Evolutionary conservation across 2,888 invertebrate species (phyloP).

Genomic region (Drosophila neutralis): DNA sequence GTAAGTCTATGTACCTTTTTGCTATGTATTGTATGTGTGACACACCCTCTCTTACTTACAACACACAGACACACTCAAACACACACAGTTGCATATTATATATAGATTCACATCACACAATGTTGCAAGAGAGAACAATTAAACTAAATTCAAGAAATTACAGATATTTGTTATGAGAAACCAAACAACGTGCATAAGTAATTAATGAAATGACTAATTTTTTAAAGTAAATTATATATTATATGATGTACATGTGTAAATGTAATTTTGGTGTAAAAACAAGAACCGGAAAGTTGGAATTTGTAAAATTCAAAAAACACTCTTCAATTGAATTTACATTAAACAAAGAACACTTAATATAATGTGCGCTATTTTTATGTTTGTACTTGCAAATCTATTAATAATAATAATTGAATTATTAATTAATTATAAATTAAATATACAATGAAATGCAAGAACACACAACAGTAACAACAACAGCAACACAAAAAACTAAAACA

Average conservation of each 20-base stretch:
- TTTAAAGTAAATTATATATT: conserved; percentile 27
- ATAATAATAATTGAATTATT: conserved; percentile 69
- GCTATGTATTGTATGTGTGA: conserved; percentile 64
- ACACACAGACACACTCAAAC: conserved; percentile 9
- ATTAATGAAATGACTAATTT: conserved; percentile 27
- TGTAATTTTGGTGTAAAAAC: conserved; percentile 55
- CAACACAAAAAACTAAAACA: conserved; percentile 38
- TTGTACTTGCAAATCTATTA: conserved; percentile 63
- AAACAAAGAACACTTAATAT: conserved; percentile 24
- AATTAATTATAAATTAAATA: conserved; percentile 70
- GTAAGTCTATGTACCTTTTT: conserved; percentile 70
- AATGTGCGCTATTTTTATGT: conserved; percentile 71
- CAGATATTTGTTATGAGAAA: conserved; percentile 37
- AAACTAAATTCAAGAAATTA: conserved; percentile 26
- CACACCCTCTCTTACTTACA: conserved; percentile 20
- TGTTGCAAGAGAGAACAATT: conserved; percentile 21
- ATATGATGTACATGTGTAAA: conserved; percentile 66
- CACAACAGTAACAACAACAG: conserved; percentile 50
- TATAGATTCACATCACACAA: conserved; percentile 26
- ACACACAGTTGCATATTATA: conserved; percentile 34
- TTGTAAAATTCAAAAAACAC: conserved; percentile 45
- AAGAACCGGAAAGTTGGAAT: conserved; percentile 33
- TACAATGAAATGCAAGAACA: conserved; percentile 65
- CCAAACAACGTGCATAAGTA: conserved; percentile 25
- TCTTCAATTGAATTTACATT: conserved; percentile 58